Evolutionary conservation across 1,140 invertebrate species (phyloP).

Genomic region (Chrysoperla carnea): DNA sequence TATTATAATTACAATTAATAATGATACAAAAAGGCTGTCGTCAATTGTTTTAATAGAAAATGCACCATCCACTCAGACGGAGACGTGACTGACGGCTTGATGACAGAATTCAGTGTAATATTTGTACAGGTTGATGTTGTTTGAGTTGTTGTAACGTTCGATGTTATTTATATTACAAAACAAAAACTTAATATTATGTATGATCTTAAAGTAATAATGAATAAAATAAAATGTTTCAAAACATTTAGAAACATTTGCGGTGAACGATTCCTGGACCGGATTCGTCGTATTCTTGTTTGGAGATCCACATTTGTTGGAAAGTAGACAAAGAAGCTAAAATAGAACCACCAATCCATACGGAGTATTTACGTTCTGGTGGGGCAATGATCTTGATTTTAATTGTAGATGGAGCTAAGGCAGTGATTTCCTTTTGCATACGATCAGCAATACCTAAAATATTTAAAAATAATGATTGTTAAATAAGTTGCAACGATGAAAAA

Average conservation of each 20-base stretch:
- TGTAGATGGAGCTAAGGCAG: slow-evolving; percentile 64
- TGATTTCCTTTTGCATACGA: slow-evolving; percentile 80
- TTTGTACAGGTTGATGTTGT: too few species aligned
- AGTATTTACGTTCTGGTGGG: slow-evolving; percentile 81
- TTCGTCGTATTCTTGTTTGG: slow-evolving; percentile 90
- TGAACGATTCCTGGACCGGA: slow-evolving; percentile 86
- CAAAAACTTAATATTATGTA: too few species aligned
- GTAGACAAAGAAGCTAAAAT: slow-evolving; percentile 73
- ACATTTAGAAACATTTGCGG: slow-evolving; percentile 84
- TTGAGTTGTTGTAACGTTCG: too few species aligned
- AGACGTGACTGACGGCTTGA: too few species aligned
- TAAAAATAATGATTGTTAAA: slow-evolving; percentile 45
- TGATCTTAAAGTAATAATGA: too few species aligned
- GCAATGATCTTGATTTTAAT: slow-evolving; percentile 94
- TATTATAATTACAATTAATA: too few species aligned
- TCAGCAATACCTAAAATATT: slow-evolving; percentile 31
- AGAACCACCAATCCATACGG: slow-evolving; percentile 78
- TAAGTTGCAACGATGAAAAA: slow-evolving; percentile 61
- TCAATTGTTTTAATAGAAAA: too few species aligned
- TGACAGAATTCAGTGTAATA: too few species aligned
- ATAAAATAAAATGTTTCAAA: neutral
- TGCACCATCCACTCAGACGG: too few species aligned
- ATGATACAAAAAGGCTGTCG: too few species aligned
- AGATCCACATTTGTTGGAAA: slow-evolving; percentile 93
- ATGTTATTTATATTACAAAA: too few species aligned